These are phyloP conservation scores for Eidolon helvum DNA, from an alignment of 2,113 vertebrate genomes.

Conservation along the genomic window DNA sequence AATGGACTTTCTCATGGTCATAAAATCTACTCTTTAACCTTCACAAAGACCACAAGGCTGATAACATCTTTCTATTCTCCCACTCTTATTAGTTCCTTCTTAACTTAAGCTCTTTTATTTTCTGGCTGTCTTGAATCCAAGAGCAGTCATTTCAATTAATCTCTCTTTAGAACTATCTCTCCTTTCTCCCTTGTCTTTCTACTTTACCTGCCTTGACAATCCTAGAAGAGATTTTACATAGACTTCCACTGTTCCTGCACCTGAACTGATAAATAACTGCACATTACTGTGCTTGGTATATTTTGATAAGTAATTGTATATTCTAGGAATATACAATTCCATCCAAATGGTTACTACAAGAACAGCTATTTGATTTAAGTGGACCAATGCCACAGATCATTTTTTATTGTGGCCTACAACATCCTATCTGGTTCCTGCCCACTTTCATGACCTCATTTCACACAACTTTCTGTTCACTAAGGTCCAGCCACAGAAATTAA, in stretches of 20 bases:
- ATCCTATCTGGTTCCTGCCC: not conserved
- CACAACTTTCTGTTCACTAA: not conserved
- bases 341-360: not conserved
- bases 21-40: constrained; percentile 4
- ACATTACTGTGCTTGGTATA: not conserved
- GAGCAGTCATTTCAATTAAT: not conserved
- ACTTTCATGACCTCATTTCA: not conserved
- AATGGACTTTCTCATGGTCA: not conserved
- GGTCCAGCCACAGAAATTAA: not conserved
- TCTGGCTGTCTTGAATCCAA: not conserved
- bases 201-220: not conserved
- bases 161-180: not conserved
- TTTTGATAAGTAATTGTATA: too few species aligned
- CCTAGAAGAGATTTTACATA: not conserved
- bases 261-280: not conserved
- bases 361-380: not conserved
- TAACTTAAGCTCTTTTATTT: not conserved
- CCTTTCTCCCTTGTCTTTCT: not conserved
- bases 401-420: not conserved
- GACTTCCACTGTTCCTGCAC: not conserved
- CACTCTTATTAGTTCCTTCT: not conserved
- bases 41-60: not conserved
- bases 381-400: not conserved
- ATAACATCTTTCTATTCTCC: not conserved
- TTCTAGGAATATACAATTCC: too few species aligned